Base-by-base conservation (phyloP, 2,888 invertebrate genomes). In the Microdon myrmicae region DNA sequence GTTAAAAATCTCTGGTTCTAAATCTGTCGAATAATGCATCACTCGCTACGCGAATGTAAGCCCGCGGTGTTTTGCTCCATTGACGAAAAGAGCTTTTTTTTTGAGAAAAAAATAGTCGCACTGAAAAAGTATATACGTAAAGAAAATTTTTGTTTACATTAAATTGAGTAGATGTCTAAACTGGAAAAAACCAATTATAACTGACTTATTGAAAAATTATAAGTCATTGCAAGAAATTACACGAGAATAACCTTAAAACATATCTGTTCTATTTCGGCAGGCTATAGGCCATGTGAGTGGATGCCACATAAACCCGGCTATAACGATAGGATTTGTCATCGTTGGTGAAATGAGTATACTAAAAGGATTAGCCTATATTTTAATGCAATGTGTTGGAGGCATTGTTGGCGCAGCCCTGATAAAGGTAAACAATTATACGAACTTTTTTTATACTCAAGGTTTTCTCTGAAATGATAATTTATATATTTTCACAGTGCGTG, bases 291-390 rank as follows among this genome's bases (percentile, higher is more conserved):
- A 94, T 74, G 87, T 94, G 25, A 94, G 93, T 28, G 94, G 95
- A 4, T 93, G 92, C 1, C 95, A 95, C 81, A 86, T 95, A 71
- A 96, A 96, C 82, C 96, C 96, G 0, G 95, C 96, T 0, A 92
- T 96, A 23, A 95, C 95, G 0, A 78, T 85, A 44, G 92, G 92
- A 0, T 86, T 95, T 76, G 81, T 94, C 68, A 86, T 86, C 4
- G 86, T 92, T 3, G 92, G 94, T 37, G 90, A 93, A 79, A 87
- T 92, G 70, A 87, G 89, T 72, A 81, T 95, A 17, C 79, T 94
- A 34, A 88, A 92, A 75, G 89, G 88, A 0, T 37, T 89, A 9
- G 85, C 92, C 72, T 96, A 95, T 81, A 85, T 95, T 41, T 79
- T 90, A 13, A 89, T 88, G 6, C 95, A 96, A 78, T 84, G 88